phyloP scores from a whole-genome alignment of 2,113 vertebrate species.

The Centropristis striata region DNA sequence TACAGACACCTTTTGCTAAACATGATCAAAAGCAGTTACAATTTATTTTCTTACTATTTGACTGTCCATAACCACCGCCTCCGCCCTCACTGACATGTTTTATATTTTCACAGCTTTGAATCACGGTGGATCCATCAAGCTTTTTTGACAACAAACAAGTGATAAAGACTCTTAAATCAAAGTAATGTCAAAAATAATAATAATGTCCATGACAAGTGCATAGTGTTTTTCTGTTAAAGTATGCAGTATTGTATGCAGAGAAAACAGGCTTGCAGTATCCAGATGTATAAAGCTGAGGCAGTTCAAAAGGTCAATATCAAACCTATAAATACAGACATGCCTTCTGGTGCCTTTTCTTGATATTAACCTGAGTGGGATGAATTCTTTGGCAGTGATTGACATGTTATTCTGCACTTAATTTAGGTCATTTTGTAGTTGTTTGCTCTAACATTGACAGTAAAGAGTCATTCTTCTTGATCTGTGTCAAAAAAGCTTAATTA shows the following conservation, averaged over 20 bases:
- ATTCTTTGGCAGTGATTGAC: background rate
- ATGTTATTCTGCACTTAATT: background rate
- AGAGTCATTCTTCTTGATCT: slow-evolving; percentile 7
- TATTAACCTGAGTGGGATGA: background rate
- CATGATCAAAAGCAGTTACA: slow-evolving; percentile 49
- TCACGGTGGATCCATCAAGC: background rate
- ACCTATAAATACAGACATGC: slow-evolving; percentile 11
- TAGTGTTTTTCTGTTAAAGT: background rate
- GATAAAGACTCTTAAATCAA: too few species aligned
- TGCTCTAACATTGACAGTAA: slow-evolving; percentile 8
- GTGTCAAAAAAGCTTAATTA: slow-evolving; percentile 11
- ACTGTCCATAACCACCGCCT: slow-evolving; percentile 16
- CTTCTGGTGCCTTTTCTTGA: background rate
- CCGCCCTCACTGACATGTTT: background rate
- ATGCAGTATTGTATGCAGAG: background rate
- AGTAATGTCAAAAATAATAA: background rate
- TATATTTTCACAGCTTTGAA: background rate
- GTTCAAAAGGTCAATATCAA: background rate
- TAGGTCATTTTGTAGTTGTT: background rate
- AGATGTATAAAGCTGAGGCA: background rate
- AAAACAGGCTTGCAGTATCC: background rate
- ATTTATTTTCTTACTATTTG: slow-evolving; percentile 49
- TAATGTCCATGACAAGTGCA: background rate
- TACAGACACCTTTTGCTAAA: slow-evolving; percentile 18
- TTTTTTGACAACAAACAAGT: background rate